Evolutionary conservation across 1,140 invertebrate genomes (phyloP), one percentile per base, ranked within the genome.

Genomic region (Ooceraea biroi): DNA sequence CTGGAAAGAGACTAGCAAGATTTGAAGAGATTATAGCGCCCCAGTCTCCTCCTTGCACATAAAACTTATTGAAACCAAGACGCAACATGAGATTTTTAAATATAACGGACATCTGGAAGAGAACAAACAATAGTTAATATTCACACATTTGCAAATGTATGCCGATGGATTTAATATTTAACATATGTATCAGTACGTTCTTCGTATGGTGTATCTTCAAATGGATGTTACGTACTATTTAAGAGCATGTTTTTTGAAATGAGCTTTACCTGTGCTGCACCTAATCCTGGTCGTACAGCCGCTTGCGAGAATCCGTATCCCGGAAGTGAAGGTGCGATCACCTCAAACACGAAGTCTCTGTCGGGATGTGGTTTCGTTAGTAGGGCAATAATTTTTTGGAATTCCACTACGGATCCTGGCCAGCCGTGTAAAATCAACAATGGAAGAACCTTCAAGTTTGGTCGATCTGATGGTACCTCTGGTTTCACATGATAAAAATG

Each of bases 331-430:
- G 97, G 97, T 5, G 95, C 95, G 1, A 98, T 95, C 0, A 98
- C 92, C 92, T 98, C 97, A 90, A 98, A 98, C 2, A 97, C 97
- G 83, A 97, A 96, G 77, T 96, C 94, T 11, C 94, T 91, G 2
- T 94, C 94, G 1, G 93, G 80, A 80, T 93, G 92, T 0, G 95
- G 94, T 5, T 94, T 95, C 0, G 95, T 97, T 8, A 98, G 89
- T 19, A 97, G 30, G 0, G 97, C 97, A 69, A 98, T 96, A 0
- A 98, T 94, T 87, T 97, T 96, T 85, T 97, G 97, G 92, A 98
- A 98, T 92, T 98, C 98, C 10, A 97, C 94, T 4, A 98, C 95
- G 0, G 97, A 97, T n/a, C 98, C 97, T 3, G 98, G 98, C 98
- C 98, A 99, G 12, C 98, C 98, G 91, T 99, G 98, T 10, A 98